Evolutionary conservation across 2,113 vertebrate genomes (phyloP).

Genomic region (Chitala chitala): DNA sequence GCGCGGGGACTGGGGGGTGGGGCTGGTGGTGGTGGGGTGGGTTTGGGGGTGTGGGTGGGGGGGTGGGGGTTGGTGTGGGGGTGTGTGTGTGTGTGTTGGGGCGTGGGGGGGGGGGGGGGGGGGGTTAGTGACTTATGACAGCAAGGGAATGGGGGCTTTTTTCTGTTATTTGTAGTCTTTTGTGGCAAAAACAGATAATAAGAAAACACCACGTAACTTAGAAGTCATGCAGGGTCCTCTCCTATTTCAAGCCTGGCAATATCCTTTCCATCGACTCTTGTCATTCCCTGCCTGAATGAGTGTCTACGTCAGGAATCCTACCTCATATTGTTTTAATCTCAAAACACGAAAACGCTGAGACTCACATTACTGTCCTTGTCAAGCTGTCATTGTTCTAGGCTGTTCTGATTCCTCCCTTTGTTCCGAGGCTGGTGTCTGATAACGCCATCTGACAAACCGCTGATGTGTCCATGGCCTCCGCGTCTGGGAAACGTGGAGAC

Average conservation of each 20-base stretch:
- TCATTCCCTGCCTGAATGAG: background rate
- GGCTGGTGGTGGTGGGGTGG: no score
- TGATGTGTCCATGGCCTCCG: background rate
- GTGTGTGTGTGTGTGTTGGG: no score
- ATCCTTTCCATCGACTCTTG: conserved; percentile 13
- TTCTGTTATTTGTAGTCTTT: conserved; percentile 16
- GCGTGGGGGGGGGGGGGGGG: no score
- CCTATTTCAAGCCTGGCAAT: conserved; percentile 46
- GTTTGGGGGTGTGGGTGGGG: no score
- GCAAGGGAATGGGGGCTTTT: background rate
- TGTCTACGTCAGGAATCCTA: background rate
- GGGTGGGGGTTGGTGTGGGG: no score
- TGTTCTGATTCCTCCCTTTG: background rate
- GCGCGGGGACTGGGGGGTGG: no score
- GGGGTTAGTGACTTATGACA: no score
- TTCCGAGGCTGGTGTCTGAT: conserved; percentile 22
- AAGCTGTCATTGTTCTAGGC: conserved; percentile 23
- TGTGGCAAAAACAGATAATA: conserved; percentile 24
- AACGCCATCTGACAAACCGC: conserved; percentile 23
- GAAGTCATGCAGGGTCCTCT: conserved; percentile 35
- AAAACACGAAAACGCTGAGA: background rate
- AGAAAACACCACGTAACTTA: conserved; percentile 24
- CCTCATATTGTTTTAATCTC: background rate
- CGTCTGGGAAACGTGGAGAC: background rate
- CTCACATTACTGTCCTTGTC: conserved; percentile 26